phyloP scores from a whole-genome alignment of 2,797 vertebrate genomes.

The Macroramphosus scolopax region DNA sequence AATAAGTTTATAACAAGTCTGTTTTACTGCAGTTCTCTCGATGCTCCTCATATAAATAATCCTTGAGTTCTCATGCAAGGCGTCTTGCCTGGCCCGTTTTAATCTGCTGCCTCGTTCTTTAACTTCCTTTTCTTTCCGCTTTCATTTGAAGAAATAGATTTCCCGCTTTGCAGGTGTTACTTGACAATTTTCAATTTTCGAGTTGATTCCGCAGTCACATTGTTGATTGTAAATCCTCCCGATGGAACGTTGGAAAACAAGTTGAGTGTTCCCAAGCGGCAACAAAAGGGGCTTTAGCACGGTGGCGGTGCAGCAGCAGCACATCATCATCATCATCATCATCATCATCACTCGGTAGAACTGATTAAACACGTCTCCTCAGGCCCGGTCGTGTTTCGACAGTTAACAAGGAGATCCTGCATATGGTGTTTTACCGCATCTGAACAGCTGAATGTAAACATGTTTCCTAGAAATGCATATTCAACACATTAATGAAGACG shows the following conservation, averaged over 20 bases:
- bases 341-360: slow-evolving; percentile 28
- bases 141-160: slow-evolving; percentile 71
- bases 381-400: slow-evolving; percentile 28
- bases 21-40: not conserved
- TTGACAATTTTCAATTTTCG: slow-evolving; percentile 82
- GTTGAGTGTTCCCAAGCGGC: slow-evolving; percentile 22
- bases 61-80: slow-evolving; percentile 82
- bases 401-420: slow-evolving; percentile 34
- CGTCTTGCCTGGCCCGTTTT: slow-evolving; percentile 76
- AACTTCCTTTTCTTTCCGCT: slow-evolving; percentile 30
- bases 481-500: slow-evolving; percentile 8
- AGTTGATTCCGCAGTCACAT: slow-evolving; percentile 63
- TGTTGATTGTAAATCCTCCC: slow-evolving; percentile 53
- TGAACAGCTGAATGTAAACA: slow-evolving; percentile 26
- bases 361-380: slow-evolving; percentile 42
- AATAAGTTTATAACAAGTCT: too few relatives aligned
- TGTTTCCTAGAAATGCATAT: slow-evolving; percentile 33
- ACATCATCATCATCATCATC: too few relatives aligned
- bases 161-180: slow-evolving; percentile 73
- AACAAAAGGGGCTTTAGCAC: too few relatives aligned
- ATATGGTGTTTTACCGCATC: slow-evolving; percentile 7
- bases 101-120: slow-evolving; percentile 74
- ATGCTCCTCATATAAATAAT: slow-evolving; percentile 37
- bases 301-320: slow-evolving; percentile 60
- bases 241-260: slow-evolving; percentile 55